phyloP scores from a whole-genome alignment of 2,797 vertebrate species.

The Macropus fuliginosus region DNA sequence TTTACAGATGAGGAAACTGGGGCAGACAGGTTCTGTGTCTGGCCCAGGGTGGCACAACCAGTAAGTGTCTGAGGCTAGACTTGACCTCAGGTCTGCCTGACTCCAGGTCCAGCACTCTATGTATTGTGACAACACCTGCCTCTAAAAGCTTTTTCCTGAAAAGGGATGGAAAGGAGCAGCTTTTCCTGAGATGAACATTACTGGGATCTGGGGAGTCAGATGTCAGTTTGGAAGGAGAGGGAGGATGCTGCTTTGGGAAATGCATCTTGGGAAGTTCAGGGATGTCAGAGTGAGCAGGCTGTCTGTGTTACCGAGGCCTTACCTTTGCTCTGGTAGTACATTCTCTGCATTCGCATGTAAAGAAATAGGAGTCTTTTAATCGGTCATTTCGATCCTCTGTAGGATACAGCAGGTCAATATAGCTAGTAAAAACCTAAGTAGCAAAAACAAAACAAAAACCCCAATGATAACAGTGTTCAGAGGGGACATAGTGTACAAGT shows the following conservation, averaged over 20 bases:
- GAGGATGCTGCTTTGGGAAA: accelerated
- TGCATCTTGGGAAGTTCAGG: neutral
- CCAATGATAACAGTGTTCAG: neutral
- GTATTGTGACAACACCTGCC: neutral
- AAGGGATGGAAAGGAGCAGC: neutral
- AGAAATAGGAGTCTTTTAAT: conserved; percentile 93
- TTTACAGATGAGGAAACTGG: neutral
- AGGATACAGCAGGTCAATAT: conserved; percentile 97
- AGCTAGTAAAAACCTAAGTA: conserved; percentile 94
- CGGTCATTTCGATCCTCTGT: conserved; percentile 94
- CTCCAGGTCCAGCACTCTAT: neutral
- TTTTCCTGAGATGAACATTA: neutral
- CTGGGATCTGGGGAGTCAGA: neutral
- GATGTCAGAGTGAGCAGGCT: accelerated
- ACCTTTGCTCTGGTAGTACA: conserved; percentile 92
- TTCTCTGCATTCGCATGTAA: conserved; percentile 93
- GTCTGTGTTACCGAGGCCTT: neutral
- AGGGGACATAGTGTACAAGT: too few relatives aligned
- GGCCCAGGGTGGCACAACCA: neutral
- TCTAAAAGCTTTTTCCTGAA: neutral
- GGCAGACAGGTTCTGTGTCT: neutral
- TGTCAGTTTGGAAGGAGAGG: neutral
- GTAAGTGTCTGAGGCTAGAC: neutral
- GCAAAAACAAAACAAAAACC: neutral
- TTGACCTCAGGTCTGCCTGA: neutral